Percentiles rank a stretch among this genome's conserved stretches.
These are phyloP conservation scores for Drosophila aff. DNA, from an alignment of 1,140 invertebrate genomes.

Conservation along the genomic window DNA sequence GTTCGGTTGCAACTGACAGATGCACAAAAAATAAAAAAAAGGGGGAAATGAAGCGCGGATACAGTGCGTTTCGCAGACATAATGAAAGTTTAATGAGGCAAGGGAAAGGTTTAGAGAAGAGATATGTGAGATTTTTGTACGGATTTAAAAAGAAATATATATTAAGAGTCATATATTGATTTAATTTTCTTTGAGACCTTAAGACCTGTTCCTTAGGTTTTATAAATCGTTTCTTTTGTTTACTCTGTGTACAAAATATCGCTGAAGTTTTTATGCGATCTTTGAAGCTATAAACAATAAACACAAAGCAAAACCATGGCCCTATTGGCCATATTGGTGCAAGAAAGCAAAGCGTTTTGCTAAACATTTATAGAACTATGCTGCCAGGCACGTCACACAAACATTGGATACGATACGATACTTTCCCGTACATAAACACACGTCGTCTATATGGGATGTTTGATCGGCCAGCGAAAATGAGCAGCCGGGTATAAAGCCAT, in stretches of 20 bases:
- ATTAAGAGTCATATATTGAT: background rate
- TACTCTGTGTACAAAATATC: constrained; percentile 8
- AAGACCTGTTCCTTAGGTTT: background rate
- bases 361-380: constrained; percentile 76
- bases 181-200: background rate
- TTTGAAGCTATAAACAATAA: constrained; percentile 15
- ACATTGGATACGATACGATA: constrained; percentile 10
- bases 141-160: background rate
- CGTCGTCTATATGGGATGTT: constrained; percentile 22
- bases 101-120: background rate
- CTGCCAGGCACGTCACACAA: constrained; percentile 20
- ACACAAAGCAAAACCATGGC: constrained; percentile 21
- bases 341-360: constrained; percentile 31
- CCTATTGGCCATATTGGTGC: constrained; percentile 43
- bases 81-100: constrained; percentile 5
- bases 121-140: too few relatives aligned
- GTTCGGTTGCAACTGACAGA: constrained; percentile 37
- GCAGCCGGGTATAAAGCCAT: constrained; percentile 27
- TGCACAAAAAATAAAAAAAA: constrained; percentile 26
- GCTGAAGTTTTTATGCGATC: constrained; percentile 44
- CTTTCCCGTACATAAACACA: constrained; percentile 14
- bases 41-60: constrained; percentile 6
- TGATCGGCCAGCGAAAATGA: constrained; percentile 30
- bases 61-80: constrained; percentile 6
- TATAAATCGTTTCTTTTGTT: background rate